These are phyloP conservation scores for Gymnosoma rotundatum DNA, from an alignment of 2,888 invertebrate genomes.

Conservation along the genomic window DNA sequence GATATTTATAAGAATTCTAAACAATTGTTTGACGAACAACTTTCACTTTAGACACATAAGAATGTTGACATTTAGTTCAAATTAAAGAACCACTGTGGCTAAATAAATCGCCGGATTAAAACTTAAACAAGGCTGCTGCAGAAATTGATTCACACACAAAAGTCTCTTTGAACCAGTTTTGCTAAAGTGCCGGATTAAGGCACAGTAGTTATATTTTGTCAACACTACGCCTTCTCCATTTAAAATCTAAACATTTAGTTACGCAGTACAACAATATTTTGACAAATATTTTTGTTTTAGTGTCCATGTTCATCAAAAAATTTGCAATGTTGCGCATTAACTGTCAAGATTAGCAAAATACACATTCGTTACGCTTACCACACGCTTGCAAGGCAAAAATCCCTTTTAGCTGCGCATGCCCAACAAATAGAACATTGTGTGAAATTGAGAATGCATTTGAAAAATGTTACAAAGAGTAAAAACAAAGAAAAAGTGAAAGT, in stretches of 20 bases:
- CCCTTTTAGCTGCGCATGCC: conserved; percentile 15
- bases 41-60: conserved; percentile 33
- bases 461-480: background rate
- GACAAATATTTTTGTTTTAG: background rate
- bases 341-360: conserved; percentile 7
- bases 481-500: conserved; percentile 59
- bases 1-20: conserved; percentile 20
- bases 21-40: conserved; percentile 31
- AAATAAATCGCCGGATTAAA: background rate
- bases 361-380: conserved; percentile 27
- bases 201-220: conserved; percentile 58
- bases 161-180: background rate
- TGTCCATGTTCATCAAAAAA: background rate
- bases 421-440: background rate
- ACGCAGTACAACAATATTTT: conserved; percentile 24
- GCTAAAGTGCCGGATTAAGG: conserved; percentile 8
- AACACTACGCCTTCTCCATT: conserved; percentile 51
- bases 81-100: background rate
- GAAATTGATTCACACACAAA: background rate
- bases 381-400: background rate
- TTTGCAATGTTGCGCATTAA: conserved; percentile 49
- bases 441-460: background rate
- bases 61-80: conserved; percentile 3
- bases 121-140: background rate
- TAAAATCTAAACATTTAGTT: conserved; percentile 31